Evolutionary conservation across 2,888 invertebrate genomes (phyloP).

Genomic region (Selenia dentaria): DNA sequence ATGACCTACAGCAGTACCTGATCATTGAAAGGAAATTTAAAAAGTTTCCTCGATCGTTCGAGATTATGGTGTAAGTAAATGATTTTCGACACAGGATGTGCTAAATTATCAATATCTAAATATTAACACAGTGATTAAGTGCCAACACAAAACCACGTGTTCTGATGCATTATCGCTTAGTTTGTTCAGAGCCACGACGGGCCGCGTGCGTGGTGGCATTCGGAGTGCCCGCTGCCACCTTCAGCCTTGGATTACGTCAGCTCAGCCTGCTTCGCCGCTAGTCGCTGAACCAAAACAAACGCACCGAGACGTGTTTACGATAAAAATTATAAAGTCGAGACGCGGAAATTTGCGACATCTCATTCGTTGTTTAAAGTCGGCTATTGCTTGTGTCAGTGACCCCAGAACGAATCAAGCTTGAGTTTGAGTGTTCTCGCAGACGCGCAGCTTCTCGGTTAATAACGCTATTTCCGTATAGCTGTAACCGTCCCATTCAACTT

Average conservation of each 20-base stretch:
- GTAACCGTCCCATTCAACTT: conserved; percentile 30
- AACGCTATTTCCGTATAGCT: conserved; percentile 50
- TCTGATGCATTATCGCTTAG: conserved; percentile 54
- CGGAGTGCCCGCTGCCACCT: conserved; percentile 43
- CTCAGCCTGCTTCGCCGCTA: conserved; percentile 43
- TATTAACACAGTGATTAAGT: conserved; percentile 53
- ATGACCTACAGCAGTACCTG: no score
- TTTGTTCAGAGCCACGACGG: conserved; percentile 43
- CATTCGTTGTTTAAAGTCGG: conserved; percentile 19
- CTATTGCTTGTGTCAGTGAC: conserved; percentile 53
- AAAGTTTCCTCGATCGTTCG: no score
- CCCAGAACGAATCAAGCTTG: conserved; percentile 36
- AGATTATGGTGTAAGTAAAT: no score
- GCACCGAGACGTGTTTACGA: conserved; percentile 36
- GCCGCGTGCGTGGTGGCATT: conserved; percentile 35
- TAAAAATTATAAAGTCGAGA: conserved; percentile 24
- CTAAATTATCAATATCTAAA: conserved; percentile 36
- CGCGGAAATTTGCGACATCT: conserved; percentile 18
- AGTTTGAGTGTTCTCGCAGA: no score
- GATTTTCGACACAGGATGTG: conserved; percentile 17
- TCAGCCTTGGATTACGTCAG: conserved; percentile 71
- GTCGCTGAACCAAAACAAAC: conserved; percentile 56
- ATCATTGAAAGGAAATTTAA: no score
- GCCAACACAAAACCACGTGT: conserved; percentile 67
- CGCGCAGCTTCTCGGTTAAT: conserved; percentile 27